These are phyloP conservation scores for Saiga tatarica DNA, from an alignment of 2,113 vertebrate species.

Conservation along the genomic window DNA sequence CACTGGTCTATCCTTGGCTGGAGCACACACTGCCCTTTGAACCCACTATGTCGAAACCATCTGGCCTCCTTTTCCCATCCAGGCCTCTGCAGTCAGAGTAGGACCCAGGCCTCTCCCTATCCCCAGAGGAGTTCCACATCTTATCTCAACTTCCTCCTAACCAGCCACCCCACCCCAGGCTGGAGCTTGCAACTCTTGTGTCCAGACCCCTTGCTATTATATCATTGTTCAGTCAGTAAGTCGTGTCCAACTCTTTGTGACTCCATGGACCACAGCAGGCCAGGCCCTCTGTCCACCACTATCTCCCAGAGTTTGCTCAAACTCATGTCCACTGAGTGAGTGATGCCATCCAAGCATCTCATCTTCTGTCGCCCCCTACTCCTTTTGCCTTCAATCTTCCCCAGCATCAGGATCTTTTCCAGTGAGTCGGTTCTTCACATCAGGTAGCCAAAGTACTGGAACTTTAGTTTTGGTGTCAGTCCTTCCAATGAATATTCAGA, in stretches of 20 bases:
- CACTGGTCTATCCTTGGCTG: not conserved
- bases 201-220: not conserved
- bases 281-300: not conserved
- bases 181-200: not conserved
- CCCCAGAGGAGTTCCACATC: not conserved
- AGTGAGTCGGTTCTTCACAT: not conserved
- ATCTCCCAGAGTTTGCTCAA: not conserved
- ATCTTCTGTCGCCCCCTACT: not conserved
- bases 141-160: not conserved
- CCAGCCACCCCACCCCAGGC: not conserved
- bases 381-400: not conserved
- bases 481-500: not conserved
- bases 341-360: not conserved
- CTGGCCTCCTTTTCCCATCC: not conserved
- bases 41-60: not conserved
- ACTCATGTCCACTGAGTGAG: not conserved
- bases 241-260: not conserved
- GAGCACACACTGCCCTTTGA: not conserved
- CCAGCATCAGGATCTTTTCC: not conserved
- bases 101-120: not conserved
- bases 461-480: not conserved
- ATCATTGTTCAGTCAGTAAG: not conserved
- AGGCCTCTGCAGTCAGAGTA: not conserved
- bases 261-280: not conserved
- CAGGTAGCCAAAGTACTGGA: not conserved